Percentiles rank a stretch among this genome's conserved stretches.
These are phyloP conservation scores for Orthosia gothica DNA, from an alignment of 2,888 invertebrate genomes.

Conservation along the genomic window DNA sequence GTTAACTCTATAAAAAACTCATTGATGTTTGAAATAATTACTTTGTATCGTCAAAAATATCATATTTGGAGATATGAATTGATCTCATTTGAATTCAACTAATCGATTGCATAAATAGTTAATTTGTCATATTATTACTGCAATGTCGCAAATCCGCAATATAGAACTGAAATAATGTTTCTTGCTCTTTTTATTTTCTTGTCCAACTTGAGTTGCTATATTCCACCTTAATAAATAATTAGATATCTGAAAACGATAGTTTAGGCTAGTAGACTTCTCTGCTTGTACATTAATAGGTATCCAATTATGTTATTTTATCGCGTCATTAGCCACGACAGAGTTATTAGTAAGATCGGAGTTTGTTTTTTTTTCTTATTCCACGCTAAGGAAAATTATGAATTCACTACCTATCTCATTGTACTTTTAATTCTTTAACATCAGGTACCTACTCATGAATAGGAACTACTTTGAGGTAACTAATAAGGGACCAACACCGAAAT, in stretches of 20 bases:
- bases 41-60: slow-evolving; percentile 31
- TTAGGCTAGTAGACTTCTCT: neutral
- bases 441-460: neutral
- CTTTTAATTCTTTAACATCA: neutral
- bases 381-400: neutral
- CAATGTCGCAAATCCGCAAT: slow-evolving; percentile 29
- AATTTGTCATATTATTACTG: slow-evolving; percentile 13
- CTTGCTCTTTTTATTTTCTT: slow-evolving; percentile 27
- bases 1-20: slow-evolving; percentile 43
- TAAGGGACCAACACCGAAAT: neutral
- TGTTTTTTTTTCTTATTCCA: neutral
- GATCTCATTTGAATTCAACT: slow-evolving; percentile 50
- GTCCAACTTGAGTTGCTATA: neutral
- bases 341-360: neutral
- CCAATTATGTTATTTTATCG: neutral
- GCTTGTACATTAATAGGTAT: neutral
- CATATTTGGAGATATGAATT: slow-evolving; percentile 44
- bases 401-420: neutral
- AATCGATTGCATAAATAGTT: slow-evolving; percentile 32
- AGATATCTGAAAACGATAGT: neutral
- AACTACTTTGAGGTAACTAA: no score
- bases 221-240: neutral
- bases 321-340: neutral
- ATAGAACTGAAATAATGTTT: slow-evolving; percentile 32
- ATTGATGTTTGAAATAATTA: slow-evolving; percentile 24